phyloP scores from a whole-genome alignment of 2,797 vertebrate species.

The Clarias fuscus region DNA sequence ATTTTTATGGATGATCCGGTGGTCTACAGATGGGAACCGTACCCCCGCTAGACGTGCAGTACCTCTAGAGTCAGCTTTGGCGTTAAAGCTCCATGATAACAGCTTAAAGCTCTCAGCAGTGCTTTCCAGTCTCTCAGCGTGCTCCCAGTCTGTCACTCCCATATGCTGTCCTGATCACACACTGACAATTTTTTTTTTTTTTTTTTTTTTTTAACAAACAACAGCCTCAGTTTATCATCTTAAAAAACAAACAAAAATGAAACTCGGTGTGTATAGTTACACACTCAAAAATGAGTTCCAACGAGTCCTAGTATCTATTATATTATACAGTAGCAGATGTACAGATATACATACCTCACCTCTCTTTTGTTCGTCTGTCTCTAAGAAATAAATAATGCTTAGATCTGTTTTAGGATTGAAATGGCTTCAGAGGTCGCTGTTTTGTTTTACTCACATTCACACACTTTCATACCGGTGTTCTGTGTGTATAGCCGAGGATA shows the following conservation, averaged over 20 bases:
- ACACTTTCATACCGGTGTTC: neutral
- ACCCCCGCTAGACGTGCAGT: neutral
- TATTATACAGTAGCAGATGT: neutral
- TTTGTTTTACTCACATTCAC: neutral
- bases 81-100: neutral
- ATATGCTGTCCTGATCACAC: constrained; percentile 43
- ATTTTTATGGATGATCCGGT: neutral
- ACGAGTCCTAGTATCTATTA: neutral
- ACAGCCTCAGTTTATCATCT: neutral
- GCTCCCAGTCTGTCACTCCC: constrained; percentile 48
- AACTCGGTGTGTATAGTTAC: neutral
- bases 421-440: neutral
- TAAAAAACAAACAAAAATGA: neutral
- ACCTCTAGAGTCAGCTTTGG: neutral
- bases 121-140: constrained; percentile 19
- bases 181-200: neutral
- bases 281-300: neutral
- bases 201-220: too few relatives aligned
- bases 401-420: neutral
- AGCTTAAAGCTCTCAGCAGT: constrained; percentile 18
- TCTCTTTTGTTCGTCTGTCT: neutral
- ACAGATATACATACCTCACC: neutral
- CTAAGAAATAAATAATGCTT: neutral
- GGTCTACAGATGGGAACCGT: constrained; percentile 3
- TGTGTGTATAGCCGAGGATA: neutral